Conservation (phyloP, 1,140 invertebrate genomes). For the Drosophila yakuba region DNA sequence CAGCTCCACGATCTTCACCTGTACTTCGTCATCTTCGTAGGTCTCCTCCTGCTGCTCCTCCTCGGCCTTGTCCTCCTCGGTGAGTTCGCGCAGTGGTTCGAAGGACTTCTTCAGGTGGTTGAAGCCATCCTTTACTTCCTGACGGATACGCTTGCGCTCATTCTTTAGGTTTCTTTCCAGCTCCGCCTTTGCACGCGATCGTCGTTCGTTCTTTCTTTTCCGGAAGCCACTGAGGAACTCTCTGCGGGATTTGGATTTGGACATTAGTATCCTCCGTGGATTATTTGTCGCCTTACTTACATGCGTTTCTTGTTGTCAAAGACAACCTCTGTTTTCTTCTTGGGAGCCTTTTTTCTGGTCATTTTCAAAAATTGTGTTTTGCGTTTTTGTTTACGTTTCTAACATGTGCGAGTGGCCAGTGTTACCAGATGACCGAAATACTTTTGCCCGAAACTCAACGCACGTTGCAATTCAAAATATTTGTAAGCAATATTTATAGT, state of each 20-base stretch:
- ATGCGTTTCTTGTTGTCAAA: conserved; percentile 87
- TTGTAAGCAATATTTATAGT: not conserved
- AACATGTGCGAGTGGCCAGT: conserved; percentile 35
- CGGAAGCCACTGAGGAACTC: conserved; percentile 92
- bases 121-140: conserved; percentile 87
- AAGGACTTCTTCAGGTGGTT: conserved; percentile 86
- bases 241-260: conserved; percentile 73
- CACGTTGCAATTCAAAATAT: not conserved
- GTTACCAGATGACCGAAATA: not conserved
- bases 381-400: conserved; percentile 51
- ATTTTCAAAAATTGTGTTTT: conserved; percentile 34
- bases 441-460: not conserved
- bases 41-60: conserved; percentile 87
- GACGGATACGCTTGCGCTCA: conserved; percentile 90
- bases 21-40: conserved; percentile 90
- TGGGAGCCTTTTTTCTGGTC: conserved; percentile 65
- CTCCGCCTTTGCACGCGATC: conserved; percentile 89
- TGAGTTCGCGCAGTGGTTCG: conserved; percentile 88
- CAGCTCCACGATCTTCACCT: conserved; percentile 90
- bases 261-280: not conserved
- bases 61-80: conserved; percentile 88
- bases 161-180: conserved; percentile 89
- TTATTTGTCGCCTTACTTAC: conserved; percentile 78
- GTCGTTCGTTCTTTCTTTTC: conserved; percentile 90
- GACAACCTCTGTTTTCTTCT: conserved; percentile 87